Evolutionary conservation across 1,140 invertebrate genomes (phyloP).

Genomic region (Drosophila virilis): DNA sequence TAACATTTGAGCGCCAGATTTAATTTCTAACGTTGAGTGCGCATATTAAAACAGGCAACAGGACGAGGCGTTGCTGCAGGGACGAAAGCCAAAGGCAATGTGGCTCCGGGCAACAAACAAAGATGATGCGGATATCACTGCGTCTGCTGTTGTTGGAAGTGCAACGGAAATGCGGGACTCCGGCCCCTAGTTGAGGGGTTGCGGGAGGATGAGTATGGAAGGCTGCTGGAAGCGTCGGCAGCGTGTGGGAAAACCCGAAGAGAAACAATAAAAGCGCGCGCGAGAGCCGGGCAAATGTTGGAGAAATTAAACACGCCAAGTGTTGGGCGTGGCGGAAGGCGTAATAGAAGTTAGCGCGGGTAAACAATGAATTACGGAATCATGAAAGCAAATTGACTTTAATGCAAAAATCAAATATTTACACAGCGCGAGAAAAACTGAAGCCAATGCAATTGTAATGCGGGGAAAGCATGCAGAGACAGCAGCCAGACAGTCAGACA

Average conservation of each 20-base stretch:
- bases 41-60: conserved; percentile 75
- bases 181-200: too few relatives aligned
- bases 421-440: conserved; percentile 65
- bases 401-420: conserved; percentile 84
- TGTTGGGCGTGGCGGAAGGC: conserved; percentile 52
- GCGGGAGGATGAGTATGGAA: too few relatives aligned
- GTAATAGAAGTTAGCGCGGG: conserved; percentile 78
- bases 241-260: conserved; percentile 29
- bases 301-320: conserved; percentile 57
- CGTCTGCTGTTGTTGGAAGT: conserved; percentile 52
- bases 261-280: conserved; percentile 67
- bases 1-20: conserved; percentile 82
- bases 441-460: conserved; percentile 62
- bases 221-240: neutral
- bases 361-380: conserved; percentile 84
- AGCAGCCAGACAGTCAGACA: conserved; percentile 40
- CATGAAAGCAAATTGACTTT: conserved; percentile 83
- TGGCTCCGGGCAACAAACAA: conserved; percentile 69
- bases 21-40: conserved; percentile 83
- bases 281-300: conserved; percentile 35
- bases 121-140: conserved; percentile 79
- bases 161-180: conserved; percentile 76
- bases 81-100: conserved; percentile 27
- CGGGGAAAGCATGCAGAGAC: conserved; percentile 3
- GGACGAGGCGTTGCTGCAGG: conserved; percentile 9